Base-by-base conservation (phyloP, 2,888 invertebrate genomes). In the Drosophila rubida region DNA sequence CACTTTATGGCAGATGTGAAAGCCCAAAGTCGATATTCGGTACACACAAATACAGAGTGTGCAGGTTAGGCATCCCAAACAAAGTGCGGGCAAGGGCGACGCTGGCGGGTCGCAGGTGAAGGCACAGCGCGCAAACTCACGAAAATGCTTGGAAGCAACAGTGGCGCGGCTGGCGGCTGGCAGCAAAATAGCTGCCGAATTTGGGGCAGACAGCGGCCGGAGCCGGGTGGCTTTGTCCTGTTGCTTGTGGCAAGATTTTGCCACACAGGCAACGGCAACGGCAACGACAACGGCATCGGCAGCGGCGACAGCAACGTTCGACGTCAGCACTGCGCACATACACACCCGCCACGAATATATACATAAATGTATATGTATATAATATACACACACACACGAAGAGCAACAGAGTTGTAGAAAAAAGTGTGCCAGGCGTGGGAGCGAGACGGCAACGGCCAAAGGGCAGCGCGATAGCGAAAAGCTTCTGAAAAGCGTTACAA, bases 1-100 rank as follows among this genome's bases (percentile, higher is more conserved):
- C 32, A 3, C 8, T 25, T 25, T 50, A 1, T 13, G 66, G 23
- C 49, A 39, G 37, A 42, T 16, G 35, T 42, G 39, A 32, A 57
- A 60, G 44, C 51, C 41, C 35, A 25, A 66, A 69, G 59, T 70
- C 44, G 46, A 59, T 55, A 68, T 78, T 74, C 59, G 82, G 79
- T 85, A 81, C 85, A 87, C 80, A 86, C 82, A 78, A 78, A 81
- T 70, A 27, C 39, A 37, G 46, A 81, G 85, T 84, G 82, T 70
- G 75, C 68, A 81, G 80, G 85, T 87, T 85, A 70, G 66, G 88
- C 55, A 59, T 50, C n/a, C 13, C 9, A 5, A 19, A 59, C 9
- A 5, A 19, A 59, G 59, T 19, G 3, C 23, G 14, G 19, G 23
- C 25, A 5, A 37, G 9, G 25, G 35, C 9, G n/a, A 5, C 19